Conservation (phyloP, 2,113 vertebrate species). For the Aegotheles bennettii region DNA sequence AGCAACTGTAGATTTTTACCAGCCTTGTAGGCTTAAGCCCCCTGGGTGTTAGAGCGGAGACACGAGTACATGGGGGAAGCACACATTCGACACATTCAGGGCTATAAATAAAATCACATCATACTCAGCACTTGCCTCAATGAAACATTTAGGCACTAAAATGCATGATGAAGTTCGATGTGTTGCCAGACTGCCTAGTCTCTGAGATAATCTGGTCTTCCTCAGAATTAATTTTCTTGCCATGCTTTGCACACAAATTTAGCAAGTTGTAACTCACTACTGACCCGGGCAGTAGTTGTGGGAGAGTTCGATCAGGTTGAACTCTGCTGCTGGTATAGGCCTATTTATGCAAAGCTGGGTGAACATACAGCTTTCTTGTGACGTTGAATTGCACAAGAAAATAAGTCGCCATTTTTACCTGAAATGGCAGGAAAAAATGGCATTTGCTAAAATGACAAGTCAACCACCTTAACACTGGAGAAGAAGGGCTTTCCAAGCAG, state of each 20-base stretch:
- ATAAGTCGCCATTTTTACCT: not conserved
- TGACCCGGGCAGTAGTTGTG: not conserved
- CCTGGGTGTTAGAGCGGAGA: not conserved
- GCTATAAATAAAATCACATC: conserved; percentile 55
- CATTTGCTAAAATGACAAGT: not conserved
- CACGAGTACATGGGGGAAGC: not conserved
- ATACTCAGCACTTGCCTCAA: conserved; percentile 40
- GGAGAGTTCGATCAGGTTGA: not conserved
- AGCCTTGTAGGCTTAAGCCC: not conserved
- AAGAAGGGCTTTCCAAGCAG: not conserved
- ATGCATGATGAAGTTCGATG: conserved; percentile 41
- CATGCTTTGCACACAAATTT: not conserved
- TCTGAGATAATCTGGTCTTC: conserved; percentile 8
- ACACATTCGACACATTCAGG: not conserved
- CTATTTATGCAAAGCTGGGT: not conserved
- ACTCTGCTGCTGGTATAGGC: not conserved
- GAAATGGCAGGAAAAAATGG: not conserved
- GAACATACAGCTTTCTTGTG: not conserved
- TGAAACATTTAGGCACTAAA: conserved; percentile 54
- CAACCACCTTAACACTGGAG: not conserved
- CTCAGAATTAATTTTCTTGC: conserved; percentile 12
- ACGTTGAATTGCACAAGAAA: not conserved
- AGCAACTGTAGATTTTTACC: not conserved
- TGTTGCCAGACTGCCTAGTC: conserved; percentile 21
- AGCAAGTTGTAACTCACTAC: not conserved